Evolutionary conservation across 2,113 vertebrate species (phyloP), one percentile per base, ranked within the genome.

Genomic region (Pseudonaja textilis): DNA sequence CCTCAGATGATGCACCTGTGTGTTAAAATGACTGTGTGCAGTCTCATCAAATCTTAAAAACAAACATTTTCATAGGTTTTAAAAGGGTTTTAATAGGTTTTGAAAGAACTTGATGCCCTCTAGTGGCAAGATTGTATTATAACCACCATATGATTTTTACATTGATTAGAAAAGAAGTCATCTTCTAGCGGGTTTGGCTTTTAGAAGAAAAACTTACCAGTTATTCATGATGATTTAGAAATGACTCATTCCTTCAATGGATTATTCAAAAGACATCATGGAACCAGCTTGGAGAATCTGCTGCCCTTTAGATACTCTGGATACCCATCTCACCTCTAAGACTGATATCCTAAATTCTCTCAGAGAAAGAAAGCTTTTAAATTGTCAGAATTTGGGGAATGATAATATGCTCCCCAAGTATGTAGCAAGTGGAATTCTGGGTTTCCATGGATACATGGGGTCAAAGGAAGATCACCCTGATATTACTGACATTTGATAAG

Each of bases 91-190:
- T n/a, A n/a, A n/a, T n/a, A n/a, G 34, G n/a, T n/a, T 86, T 93
- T 93, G 7, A 90, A 89, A 89, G 88, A 50, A n/a, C 8, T 39
- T 90, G 74, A 23, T 90, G 45, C 92, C 74, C 55, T 86, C 92
- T 86, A 54, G 88, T 93, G 74, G 88, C 22, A 54, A 25, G 61
- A 86, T 18, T 26, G 23, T 86, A 93, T 81, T 47, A 85, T 52
- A 91, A 50, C 85, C 45, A 86, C 16, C 2, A 85, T 7, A 59
- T 86, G 34, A 22, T 50, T 74, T 56, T 92, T 54, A 89, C 34
- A 8, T 7, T 2, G 29, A 26, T 92, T 42, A 69, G n/a, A 26
- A 69, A 64, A 87, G 10, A 39, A 61, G 18, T 7, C 16, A 8
- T 9, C 6, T 54, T 8, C 45, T 69, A 7, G 47, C 18, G 55